Conservation (phyloP, 2,888 invertebrate species). For the Adineta ricciae region DNA sequence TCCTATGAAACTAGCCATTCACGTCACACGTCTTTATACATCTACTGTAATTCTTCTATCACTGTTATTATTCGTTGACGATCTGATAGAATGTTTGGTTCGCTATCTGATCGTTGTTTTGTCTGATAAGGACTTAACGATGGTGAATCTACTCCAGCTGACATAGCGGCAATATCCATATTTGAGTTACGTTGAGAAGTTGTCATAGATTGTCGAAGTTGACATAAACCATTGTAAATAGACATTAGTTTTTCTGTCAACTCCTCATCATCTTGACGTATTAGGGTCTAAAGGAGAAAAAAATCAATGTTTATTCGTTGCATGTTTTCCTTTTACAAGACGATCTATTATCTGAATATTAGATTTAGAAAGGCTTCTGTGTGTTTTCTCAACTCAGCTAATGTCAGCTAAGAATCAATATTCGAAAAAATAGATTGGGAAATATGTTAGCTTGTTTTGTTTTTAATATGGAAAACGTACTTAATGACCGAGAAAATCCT, state of each 20-base stretch:
- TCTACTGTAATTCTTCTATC: background rate
- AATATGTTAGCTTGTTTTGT: no score
- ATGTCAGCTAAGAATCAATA: no score
- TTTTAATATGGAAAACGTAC: no score
- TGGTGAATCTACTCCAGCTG: background rate
- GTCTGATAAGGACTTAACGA: background rate
- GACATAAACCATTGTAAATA: background rate
- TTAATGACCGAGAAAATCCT: no score
- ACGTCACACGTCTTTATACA: no score
- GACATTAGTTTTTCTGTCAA: background rate
- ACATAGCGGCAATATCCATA: background rate
- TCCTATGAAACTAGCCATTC: no score
- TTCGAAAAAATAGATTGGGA: no score
- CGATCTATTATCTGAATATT: no score
- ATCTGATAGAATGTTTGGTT: background rate
- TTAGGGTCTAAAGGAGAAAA: background rate
- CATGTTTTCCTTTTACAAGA: no score
- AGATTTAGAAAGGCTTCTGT: no score
- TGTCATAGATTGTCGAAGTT: background rate
- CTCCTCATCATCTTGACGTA: background rate
- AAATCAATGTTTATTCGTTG: background rate
- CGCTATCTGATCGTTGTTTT: constrained; percentile 1
- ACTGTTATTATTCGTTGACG: background rate
- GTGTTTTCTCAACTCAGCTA: no score
- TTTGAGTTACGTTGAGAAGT: background rate